Evolutionary conservation across 2,888 invertebrate genomes (phyloP).

Genomic region (Perithous albicinctus): DNA sequence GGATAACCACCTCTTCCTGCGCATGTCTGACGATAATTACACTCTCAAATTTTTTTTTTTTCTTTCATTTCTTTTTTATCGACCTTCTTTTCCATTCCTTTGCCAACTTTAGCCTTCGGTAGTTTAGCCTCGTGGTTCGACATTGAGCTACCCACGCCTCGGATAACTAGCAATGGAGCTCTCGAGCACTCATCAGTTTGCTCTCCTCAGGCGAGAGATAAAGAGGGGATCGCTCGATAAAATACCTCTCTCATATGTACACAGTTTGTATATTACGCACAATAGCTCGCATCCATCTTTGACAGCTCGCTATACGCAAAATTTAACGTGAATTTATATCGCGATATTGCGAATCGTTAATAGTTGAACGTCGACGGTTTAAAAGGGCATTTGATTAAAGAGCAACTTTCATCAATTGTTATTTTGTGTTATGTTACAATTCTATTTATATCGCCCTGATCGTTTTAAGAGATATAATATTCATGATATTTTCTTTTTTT

Average conservation of each 20-base stretch:
- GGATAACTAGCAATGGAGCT: conserved; percentile 5
- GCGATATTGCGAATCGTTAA: background rate
- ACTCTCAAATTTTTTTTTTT: conserved; percentile 3
- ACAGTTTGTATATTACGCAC: background rate
- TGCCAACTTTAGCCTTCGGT: background rate
- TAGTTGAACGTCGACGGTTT: background rate
- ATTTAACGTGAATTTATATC: background rate
- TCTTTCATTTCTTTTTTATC: background rate
- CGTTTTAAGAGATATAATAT: background rate
- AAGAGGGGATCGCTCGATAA: conserved; percentile 14
- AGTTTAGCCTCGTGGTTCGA: background rate
- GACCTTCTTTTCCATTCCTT: background rate
- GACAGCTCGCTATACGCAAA: background rate
- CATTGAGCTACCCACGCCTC: background rate
- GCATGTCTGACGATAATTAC: conserved; percentile 29
- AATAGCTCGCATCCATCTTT: background rate
- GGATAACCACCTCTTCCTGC: background rate
- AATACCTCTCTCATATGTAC: background rate
- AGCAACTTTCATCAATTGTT: background rate
- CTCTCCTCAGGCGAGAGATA: conserved; percentile 13
- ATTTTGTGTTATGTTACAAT: background rate
- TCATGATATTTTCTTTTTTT: too few relatives aligned
- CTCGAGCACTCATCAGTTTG: conserved; percentile 15
- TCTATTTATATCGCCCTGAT: background rate
- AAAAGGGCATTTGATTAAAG: background rate